Evolutionary conservation across 30 jellyfish, hydroid and myxozoan genomes (phyloP), one percentile per base, ranked within the genome.

Genomic region (Euphysa ruthae): DNA sequence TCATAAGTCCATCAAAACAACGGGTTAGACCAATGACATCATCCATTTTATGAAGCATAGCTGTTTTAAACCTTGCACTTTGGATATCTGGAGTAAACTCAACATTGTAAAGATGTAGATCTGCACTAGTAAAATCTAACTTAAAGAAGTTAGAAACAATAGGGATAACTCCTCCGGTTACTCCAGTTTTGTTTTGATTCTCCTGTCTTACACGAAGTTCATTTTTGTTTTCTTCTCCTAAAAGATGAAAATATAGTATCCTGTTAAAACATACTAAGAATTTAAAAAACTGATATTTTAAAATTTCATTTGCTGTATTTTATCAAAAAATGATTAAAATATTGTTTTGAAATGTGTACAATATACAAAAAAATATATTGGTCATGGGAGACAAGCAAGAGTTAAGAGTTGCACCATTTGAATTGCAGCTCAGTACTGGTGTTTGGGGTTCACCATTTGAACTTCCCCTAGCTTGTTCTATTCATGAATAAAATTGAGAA

Each of bases 1-100:
- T 58, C 32, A 70, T 58, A 87, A 68, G 61, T 14, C 97, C 97
- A 87, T 87, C 97, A 79, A 79, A 87, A 1, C 77, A 75, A 18
- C 81, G 58, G 42, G 73, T 84, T 12, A 65, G 6, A 22, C 97
- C 97, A 30, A 87, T 66, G 20, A 74, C 15, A 16, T 79, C 97
- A 34, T 70, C 66, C 26, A 81, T 71, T 6, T 74, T 66, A 6
- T 73, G 64, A 71, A 87, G 35, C 81, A 87, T 51, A 24, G 70
- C 57, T 10, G 18, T 1, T 69, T 63, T 87, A 55, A 87, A 44
- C 1, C 49, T 61, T 51, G 75, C 69, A 63, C 81, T 58, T 55
- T 77, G 93, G 29, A 87, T 55, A 1, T 82, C 94, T 25, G 98
- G 98, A 6, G 63, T 72, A 66, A 55, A 89, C 4, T 55, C 8